These are phyloP conservation scores for Coregonus ussuriensis DNA, from an alignment of 2,797 vertebrate species.

Conservation along the genomic window DNA sequence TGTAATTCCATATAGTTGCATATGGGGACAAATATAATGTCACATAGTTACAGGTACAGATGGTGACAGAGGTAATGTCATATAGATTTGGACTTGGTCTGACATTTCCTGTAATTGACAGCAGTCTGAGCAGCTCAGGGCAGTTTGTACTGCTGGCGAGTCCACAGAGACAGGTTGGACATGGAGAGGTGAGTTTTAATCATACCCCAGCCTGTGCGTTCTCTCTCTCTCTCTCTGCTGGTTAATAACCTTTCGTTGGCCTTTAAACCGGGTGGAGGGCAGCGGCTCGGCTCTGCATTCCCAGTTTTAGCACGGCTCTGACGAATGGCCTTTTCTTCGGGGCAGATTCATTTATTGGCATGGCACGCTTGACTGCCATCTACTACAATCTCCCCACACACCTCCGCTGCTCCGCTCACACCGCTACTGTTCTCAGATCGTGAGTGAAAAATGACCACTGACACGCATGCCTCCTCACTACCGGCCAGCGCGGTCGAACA, in stretches of 20 bases:
- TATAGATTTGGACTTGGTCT: neutral
- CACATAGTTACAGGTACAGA: no score
- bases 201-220: neutral
- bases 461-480: neutral
- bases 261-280: neutral
- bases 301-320: conserved; percentile 14
- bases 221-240: neutral
- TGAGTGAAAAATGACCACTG: neutral
- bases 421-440: neutral
- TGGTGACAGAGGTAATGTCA: neutral
- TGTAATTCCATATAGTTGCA: neutral
- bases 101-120: neutral
- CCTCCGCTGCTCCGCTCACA: neutral
- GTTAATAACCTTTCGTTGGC: neutral
- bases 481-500: neutral
- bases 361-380: neutral
- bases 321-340: conserved; percentile 9
- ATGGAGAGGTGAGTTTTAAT: conserved; percentile 8
- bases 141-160: neutral
- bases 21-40: neutral
- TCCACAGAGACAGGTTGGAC: conserved; percentile 16
- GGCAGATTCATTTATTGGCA: conserved; percentile 5
- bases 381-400: neutral
- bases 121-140: neutral
- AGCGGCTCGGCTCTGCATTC: neutral